Evolutionary conservation across 2,797 vertebrate genomes (phyloP).

Genomic region (Enteromius anoplus): DNA sequence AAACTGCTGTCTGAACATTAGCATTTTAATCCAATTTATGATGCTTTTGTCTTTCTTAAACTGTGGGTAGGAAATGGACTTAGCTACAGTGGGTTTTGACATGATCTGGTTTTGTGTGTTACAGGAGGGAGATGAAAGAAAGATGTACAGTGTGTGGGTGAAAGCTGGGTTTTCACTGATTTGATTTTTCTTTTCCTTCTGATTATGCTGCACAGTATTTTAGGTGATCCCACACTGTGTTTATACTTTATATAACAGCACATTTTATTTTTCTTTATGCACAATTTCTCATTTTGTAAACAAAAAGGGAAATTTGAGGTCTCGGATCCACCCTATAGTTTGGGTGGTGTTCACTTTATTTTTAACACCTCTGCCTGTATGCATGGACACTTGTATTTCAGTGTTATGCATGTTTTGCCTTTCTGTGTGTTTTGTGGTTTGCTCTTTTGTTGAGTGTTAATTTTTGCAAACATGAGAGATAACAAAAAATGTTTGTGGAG

Average conservation of each 20-base stretch:
- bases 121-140: background rate
- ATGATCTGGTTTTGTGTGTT: background rate
- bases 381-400: constrained; percentile 4
- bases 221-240: constrained; percentile 16
- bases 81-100: background rate
- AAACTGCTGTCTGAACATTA: background rate
- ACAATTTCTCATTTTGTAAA: constrained; percentile 58
- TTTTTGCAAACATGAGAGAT: constrained; percentile 14
- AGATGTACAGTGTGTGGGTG: background rate
- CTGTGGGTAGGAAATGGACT: background rate
- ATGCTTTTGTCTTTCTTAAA: background rate
- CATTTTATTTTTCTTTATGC: constrained; percentile 35
- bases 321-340: constrained; percentile 78
- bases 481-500: background rate
- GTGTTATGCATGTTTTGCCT: constrained; percentile 55
- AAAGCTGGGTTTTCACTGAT: background rate
- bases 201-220: constrained; percentile 17
- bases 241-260: constrained; percentile 1
- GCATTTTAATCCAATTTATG: background rate
- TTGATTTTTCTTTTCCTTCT: background rate
- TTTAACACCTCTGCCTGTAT: constrained; percentile 39
- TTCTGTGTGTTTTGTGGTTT: constrained; percentile 32
- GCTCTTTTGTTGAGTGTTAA: constrained; percentile 22
- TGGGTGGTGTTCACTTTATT: constrained; percentile 70
- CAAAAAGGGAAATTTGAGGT: constrained; percentile 74